Conservation (phyloP, 2,113 vertebrate species). For the Camelus bactrianus region DNA sequence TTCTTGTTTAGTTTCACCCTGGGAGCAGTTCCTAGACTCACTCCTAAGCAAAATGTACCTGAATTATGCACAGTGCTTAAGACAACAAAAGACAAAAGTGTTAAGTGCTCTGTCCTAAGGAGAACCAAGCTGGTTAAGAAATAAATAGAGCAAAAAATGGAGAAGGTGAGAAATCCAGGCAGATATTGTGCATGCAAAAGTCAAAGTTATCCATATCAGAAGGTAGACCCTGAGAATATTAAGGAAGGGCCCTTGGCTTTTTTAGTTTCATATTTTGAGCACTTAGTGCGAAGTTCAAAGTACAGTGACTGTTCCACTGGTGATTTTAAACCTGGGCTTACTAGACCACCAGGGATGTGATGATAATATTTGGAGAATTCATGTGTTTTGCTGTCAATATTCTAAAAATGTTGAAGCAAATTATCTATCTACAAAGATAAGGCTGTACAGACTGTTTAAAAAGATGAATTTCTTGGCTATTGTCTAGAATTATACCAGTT, state of each 20-base stretch:
- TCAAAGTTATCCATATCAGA: not conserved
- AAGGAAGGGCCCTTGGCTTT: not conserved
- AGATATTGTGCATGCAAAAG: not conserved
- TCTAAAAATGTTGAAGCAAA: slow-evolving; percentile 20
- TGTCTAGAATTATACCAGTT: slow-evolving; percentile 7
- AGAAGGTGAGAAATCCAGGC: not conserved
- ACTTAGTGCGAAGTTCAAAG: not conserved
- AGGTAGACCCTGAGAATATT: not conserved
- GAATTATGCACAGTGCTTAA: not conserved
- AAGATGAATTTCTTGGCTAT: not conserved
- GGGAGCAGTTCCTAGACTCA: not conserved
- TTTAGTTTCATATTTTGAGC: slow-evolving; percentile 17
- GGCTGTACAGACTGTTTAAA: not conserved
- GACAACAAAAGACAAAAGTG: not conserved
- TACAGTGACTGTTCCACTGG: not conserved
- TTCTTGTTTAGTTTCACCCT: not conserved
- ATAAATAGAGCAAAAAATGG: not conserved
- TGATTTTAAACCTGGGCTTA: not conserved
- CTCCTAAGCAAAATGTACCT: not conserved
- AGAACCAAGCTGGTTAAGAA: not conserved
- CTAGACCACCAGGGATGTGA: not conserved
- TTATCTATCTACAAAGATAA: not conserved
- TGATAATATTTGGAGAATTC: not conserved
- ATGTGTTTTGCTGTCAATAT: not conserved
- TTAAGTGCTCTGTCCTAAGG: not conserved